These are phyloP conservation scores for Gymnothorax reevesii DNA, from an alignment of 2,797 vertebrate species.

Conservation along the genomic window DNA sequence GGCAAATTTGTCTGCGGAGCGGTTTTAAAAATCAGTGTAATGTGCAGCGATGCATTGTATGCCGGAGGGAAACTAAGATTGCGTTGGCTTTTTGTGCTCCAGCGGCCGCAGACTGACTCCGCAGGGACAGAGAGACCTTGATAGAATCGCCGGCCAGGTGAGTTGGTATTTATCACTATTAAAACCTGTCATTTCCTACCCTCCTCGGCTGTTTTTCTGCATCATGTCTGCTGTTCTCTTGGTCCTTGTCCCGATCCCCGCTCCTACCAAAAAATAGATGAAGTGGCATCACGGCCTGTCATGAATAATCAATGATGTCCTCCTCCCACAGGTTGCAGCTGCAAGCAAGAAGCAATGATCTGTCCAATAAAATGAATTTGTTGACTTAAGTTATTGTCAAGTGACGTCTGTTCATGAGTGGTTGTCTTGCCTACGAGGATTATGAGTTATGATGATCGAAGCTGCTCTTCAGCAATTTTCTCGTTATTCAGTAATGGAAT, in stretches of 20 bases:
- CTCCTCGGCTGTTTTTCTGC: not conserved
- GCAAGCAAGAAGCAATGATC: constrained; percentile 75
- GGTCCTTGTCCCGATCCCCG: not conserved
- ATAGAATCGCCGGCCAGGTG: constrained; percentile 94
- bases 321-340: constrained; percentile 67
- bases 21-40: not conserved
- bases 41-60: not conserved
- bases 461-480: not conserved
- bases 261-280: not conserved
- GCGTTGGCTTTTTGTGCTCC: constrained; percentile 6
- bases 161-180: constrained; percentile 39
- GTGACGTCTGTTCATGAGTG: not conserved
- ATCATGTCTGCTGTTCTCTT: not conserved
- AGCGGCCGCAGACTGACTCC: constrained; percentile 88
- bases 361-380: constrained; percentile 68
- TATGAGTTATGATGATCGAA: not conserved
- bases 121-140: constrained; percentile 91
- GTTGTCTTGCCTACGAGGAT: not conserved
- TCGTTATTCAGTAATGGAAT: not conserved
- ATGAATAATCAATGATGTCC: not conserved
- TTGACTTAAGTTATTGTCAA: not conserved
- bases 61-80: not conserved
- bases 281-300: not conserved
- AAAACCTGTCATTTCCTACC: not conserved
- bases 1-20: no score